These are phyloP conservation scores for Hucho hucho DNA, from an alignment of 2,113 vertebrate species.

Conservation along the genomic window DNA sequence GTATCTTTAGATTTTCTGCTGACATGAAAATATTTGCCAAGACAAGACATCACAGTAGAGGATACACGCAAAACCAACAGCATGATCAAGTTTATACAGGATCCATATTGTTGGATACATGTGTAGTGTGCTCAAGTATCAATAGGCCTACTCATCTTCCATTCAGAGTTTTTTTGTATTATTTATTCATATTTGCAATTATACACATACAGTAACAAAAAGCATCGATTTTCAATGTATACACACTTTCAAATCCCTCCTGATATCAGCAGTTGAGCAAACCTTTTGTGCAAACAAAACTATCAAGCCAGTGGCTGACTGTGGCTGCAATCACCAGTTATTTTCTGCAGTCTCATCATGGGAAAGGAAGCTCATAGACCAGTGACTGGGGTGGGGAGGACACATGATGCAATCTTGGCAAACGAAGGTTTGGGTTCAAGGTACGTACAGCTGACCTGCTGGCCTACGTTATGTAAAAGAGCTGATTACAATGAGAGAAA, in stretches of 20 bases:
- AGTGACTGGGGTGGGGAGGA: slow-evolving; percentile 29
- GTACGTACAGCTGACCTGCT: slow-evolving; percentile 57
- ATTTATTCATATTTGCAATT: too few species aligned
- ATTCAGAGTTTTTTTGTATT: too few species aligned
- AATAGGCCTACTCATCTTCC: too few species aligned
- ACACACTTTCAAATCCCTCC: background rate
- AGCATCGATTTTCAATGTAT: background rate
- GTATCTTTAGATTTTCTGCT: slow-evolving; percentile 29
- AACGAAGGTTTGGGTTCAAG: slow-evolving; percentile 63
- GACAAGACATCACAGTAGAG: too few species aligned
- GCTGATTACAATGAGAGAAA: slow-evolving; percentile 20
- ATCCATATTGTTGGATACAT: too few species aligned
- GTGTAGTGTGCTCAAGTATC: too few species aligned
- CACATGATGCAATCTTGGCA: slow-evolving; percentile 58
- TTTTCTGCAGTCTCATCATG: slow-evolving; percentile 2
- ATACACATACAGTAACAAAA: slow-evolving; percentile 6
- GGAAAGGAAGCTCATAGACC: slow-evolving; percentile 15
- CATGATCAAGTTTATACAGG: too few species aligned
- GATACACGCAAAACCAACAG: too few species aligned
- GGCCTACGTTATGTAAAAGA: slow-evolving; percentile 57
- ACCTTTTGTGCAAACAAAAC: slow-evolving; percentile 62
- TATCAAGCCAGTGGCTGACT: slow-evolving; percentile 29
- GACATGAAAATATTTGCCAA: slow-evolving; percentile 37
- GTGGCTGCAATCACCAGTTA: slow-evolving; percentile 59
- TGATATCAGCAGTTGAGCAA: slow-evolving; percentile 26